Evolutionary conservation across 2,113 vertebrate species (phyloP).

Genomic region (Phrynosoma platyrhinos): DNA sequence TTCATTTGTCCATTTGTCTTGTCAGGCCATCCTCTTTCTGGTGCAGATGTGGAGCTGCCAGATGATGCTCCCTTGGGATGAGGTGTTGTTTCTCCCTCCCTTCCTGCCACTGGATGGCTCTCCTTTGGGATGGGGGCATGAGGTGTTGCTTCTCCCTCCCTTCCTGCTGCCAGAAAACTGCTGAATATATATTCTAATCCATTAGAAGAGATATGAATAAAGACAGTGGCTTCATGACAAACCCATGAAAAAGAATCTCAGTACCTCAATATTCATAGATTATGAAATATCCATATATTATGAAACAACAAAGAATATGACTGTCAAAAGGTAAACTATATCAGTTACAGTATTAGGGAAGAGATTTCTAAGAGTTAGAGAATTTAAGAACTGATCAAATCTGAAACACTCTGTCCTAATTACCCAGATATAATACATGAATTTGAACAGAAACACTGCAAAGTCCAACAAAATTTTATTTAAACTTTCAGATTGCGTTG

Average conservation of each 20-base stretch:
- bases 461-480: not conserved
- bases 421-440: not conserved
- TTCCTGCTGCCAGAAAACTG: no score
- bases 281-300: not conserved
- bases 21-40: no score
- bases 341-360: not conserved
- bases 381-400: not conserved
- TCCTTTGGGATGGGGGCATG: no score
- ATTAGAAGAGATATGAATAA: not conserved
- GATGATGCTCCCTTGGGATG: no score
- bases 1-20: no score
- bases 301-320: not conserved
- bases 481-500: not conserved
- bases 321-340: not conserved
- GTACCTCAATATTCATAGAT: not conserved
- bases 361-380: not conserved
- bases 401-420: not conserved
- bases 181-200: no score
- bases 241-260: no score
- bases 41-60: no score
- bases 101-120: no score
- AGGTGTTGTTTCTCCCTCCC: no score
- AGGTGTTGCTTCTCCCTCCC: no score
- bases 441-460: not conserved
- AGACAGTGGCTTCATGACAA: not conserved